Evolutionary conservation across 1,140 invertebrate genomes (phyloP).

Genomic region (Caenorhabditis briggsae): DNA sequence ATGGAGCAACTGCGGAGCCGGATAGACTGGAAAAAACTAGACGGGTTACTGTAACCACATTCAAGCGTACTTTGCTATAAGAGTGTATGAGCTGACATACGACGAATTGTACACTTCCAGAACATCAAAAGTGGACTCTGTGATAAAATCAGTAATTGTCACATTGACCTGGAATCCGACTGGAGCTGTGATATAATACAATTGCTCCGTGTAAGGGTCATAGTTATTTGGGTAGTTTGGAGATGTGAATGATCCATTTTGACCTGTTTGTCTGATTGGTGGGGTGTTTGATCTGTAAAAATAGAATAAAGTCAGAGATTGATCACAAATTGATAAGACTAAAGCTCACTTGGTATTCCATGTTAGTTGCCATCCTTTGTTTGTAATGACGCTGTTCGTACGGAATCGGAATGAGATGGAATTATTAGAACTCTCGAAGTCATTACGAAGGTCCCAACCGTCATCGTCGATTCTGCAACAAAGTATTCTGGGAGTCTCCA

Average conservation of each 20-base stretch:
- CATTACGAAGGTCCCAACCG: background rate
- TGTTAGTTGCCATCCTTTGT: slow-evolving; percentile 14
- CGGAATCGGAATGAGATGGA: background rate
- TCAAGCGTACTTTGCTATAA: background rate
- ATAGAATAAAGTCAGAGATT: slow-evolving; percentile 9
- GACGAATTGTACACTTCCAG: background rate
- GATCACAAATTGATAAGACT: background rate
- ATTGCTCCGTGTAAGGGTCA: slow-evolving; percentile 10
- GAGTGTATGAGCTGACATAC: background rate
- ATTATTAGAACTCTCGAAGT: background rate
- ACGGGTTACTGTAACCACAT: background rate
- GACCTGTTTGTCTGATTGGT: slow-evolving; percentile 7
- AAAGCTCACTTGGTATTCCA: slow-evolving; percentile 13
- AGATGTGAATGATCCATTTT: slow-evolving; percentile 17
- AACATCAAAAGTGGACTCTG: background rate
- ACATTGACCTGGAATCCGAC: slow-evolving; percentile 7
- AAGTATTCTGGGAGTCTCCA: background rate
- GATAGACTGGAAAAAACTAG: background rate
- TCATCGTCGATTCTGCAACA: background rate
- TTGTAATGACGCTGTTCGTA: background rate
- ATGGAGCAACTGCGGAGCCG: background rate
- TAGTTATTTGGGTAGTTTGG: slow-evolving; percentile 4
- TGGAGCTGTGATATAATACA: slow-evolving; percentile 13
- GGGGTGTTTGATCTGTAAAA: slow-evolving; percentile 20
- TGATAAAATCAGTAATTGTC: background rate